Evolutionary conservation across 2,797 vertebrate genomes (phyloP).

Genomic region (Taeniopygia guttata): DNA sequence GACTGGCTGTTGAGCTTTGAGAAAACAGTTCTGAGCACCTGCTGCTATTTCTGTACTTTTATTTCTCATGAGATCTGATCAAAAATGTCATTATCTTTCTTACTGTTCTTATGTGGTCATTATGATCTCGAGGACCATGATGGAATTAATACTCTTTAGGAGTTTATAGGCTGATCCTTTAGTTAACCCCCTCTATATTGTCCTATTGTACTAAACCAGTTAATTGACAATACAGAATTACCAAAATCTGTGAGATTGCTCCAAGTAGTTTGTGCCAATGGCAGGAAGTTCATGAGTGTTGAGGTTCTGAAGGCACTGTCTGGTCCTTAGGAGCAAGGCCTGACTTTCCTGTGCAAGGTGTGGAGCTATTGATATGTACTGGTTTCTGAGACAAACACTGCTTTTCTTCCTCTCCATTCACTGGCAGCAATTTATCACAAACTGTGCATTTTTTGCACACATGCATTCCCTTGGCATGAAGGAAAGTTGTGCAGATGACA

Average conservation of each 20-base stretch:
- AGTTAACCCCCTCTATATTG: not conserved
- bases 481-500: not conserved
- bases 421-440: not conserved
- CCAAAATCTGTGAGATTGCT: not conserved
- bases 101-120: not conserved
- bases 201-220: not conserved
- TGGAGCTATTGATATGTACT: not conserved
- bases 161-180: not conserved
- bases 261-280: not conserved
- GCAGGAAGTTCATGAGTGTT: not conserved
- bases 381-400: not conserved
- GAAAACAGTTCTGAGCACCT: not conserved
- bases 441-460: not conserved
- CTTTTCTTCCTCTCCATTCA: not conserved
- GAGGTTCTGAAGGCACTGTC: not conserved
- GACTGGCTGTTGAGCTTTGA: not conserved
- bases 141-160: not conserved
- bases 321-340: not conserved
- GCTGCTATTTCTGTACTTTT: not conserved
- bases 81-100: not conserved
- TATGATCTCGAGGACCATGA: fast-evolving
- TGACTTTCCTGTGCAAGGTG: not conserved
- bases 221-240: not conserved
- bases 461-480: not conserved
- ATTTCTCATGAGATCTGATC: not conserved